Conservation (phyloP, 2,888 invertebrate species). For the Volucella inflata region DNA sequence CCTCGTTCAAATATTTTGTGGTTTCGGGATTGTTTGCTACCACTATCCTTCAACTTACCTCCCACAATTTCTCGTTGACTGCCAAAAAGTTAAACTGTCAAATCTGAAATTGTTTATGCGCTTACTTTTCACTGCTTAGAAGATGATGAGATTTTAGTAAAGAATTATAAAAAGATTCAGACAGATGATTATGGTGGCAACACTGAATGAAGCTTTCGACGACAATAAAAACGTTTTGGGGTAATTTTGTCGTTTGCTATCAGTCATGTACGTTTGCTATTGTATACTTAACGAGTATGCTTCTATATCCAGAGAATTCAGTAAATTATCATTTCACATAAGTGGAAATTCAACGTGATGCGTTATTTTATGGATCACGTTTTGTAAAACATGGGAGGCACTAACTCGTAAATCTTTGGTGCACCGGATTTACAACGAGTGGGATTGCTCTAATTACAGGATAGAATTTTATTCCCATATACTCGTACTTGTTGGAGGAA, state of each 20-base stretch:
- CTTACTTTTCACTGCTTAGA: too few species aligned
- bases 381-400: slow-evolving; percentile 29
- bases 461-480: slow-evolving; percentile 6
- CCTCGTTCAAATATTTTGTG: too few species aligned
- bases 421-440: slow-evolving; percentile 19
- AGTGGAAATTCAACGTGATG: slow-evolving; percentile 40
- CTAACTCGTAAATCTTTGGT: not conserved
- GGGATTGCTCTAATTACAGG: slow-evolving; percentile 33
- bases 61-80: too few species aligned
- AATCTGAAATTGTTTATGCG: too few species aligned
- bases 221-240: slow-evolving; percentile 9
- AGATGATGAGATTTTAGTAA: too few species aligned
- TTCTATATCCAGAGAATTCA: not conserved
- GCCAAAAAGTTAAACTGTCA: too few species aligned
- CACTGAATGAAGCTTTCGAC: not conserved
- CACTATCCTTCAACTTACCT: too few species aligned
- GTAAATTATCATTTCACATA: slow-evolving; percentile 15
- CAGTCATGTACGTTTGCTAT: not conserved
- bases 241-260: slow-evolving; percentile 6
- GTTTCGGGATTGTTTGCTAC: too few species aligned
- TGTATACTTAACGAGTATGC: too few species aligned
- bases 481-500: not conserved
- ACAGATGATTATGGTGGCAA: too few species aligned
- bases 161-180: too few species aligned
- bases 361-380: slow-evolving; percentile 47